Percentiles rank a stretch among this genome's conserved stretches.
Evolutionary conservation across 2,888 invertebrate genomes (phyloP).

Genomic region (Trichopria drosophilae): DNA sequence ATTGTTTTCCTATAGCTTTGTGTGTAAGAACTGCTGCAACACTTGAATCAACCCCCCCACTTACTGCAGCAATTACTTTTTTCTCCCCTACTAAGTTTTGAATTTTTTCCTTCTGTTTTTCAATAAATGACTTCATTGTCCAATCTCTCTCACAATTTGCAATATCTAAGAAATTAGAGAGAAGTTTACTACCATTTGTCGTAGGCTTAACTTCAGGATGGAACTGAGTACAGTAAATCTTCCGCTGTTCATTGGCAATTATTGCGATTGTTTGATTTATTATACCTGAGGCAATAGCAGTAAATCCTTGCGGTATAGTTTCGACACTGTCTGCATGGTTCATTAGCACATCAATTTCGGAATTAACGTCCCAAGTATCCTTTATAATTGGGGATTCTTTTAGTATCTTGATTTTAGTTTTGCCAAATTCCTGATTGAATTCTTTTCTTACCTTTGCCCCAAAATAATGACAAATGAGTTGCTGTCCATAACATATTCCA

Average conservation of each 20-base stretch:
- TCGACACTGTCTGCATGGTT: slow-evolving; percentile 24
- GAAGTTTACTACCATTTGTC: slow-evolving; percentile 24
- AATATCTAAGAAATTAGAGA: slow-evolving; percentile 26
- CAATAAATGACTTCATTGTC: slow-evolving; percentile 25
- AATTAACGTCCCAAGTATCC: slow-evolving; percentile 26
- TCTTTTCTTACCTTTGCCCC: slow-evolving; percentile 24
- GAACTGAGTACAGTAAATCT: slow-evolving; percentile 28
- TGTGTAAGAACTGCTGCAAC: slow-evolving; percentile 25
- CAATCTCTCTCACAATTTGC: slow-evolving; percentile 21
- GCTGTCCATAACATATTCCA: slow-evolving; percentile 27
- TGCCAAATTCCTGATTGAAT: slow-evolving; percentile 25
- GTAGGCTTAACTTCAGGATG: slow-evolving; percentile 26
- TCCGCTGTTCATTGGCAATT: slow-evolving; percentile 27
- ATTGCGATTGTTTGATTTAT: slow-evolving; percentile 28
- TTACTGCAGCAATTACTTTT: slow-evolving; percentile 25
- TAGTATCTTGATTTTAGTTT: slow-evolving; percentile 25
- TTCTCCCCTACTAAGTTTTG: slow-evolving; percentile 24
- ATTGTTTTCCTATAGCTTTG: slow-evolving; percentile 26
- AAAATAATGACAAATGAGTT: slow-evolving; percentile 27
- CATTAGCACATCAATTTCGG: slow-evolving; percentile 25
- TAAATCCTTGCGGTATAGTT: slow-evolving; percentile 24
- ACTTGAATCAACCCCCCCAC: slow-evolving; percentile 26
- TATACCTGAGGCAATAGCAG: slow-evolving; percentile 25
- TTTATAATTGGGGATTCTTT: slow-evolving; percentile 26
- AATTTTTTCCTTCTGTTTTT: slow-evolving; percentile 19